These are phyloP conservation scores for Psix sp. DNA, from an alignment of 1,140 invertebrate species.

Conservation along the genomic window DNA sequence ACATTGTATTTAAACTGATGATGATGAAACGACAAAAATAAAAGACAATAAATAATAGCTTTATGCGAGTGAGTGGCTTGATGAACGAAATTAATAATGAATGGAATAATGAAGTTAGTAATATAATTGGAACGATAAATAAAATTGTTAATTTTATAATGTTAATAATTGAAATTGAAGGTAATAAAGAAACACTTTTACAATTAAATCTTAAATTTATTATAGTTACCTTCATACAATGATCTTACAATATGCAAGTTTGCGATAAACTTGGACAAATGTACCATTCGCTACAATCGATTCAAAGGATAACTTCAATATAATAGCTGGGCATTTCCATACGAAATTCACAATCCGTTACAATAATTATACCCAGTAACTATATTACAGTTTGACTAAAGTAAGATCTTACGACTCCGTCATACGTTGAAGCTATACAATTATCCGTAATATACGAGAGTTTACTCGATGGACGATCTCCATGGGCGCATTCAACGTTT, in stretches of 20 bases:
- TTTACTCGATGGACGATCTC: background rate
- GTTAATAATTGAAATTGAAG: no score
- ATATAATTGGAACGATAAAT: no score
- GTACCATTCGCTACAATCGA: constrained; percentile 23
- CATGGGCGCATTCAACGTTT: constrained; percentile 10
- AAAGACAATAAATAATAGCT: background rate
- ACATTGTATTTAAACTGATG: no score
- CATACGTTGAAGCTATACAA: constrained; percentile 33
- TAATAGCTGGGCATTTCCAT: constrained; percentile 12
- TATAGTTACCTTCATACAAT: constrained; percentile 34
- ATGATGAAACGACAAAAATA: background rate
- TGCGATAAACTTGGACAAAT: constrained; percentile 23
- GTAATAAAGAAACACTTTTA: constrained; percentile 14
- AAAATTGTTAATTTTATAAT: no score
- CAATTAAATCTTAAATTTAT: constrained; percentile 37
- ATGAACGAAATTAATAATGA: no score
- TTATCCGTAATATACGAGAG: constrained; percentile 11
- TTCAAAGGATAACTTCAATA: constrained; percentile 15
- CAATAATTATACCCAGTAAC: constrained; percentile 19
- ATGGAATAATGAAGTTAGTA: no score
- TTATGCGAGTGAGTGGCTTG: no score
- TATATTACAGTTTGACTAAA: constrained; percentile 48
- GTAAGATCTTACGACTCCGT: constrained; percentile 5
- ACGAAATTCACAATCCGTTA: constrained; percentile 9
- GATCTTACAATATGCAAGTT: constrained; percentile 49